Evolutionary conservation across 2,113 vertebrate species (phyloP).

Genomic region (Balaeniceps rex): DNA sequence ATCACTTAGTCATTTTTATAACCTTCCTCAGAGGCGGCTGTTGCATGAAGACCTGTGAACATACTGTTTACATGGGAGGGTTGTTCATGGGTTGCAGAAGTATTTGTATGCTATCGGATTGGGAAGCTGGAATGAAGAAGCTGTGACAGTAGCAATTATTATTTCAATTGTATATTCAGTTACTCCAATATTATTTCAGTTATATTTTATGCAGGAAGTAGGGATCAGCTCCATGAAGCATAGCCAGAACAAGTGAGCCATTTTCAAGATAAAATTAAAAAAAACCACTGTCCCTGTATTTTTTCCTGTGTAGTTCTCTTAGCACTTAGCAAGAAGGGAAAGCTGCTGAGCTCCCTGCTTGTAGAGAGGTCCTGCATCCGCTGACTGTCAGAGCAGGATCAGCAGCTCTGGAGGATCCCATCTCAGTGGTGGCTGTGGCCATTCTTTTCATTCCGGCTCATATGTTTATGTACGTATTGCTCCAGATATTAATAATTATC

Average conservation of each 20-base stretch:
- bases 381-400: neutral
- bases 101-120: accelerated
- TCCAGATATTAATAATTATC: accelerated
- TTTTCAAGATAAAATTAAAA: neutral
- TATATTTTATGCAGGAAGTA: neutral
- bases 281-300: accelerated
- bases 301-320: no score
- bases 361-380: neutral
- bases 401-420: neutral
- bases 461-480: neutral
- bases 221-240: neutral
- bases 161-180: neutral
- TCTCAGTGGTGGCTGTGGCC: neutral
- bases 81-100: neutral
- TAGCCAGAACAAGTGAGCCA: neutral
- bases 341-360: neutral
- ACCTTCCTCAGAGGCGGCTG: no score
- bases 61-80: accelerated
- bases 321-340: neutral
- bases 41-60: accelerated
- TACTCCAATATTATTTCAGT: no score
- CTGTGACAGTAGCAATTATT: no score
- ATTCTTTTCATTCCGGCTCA: neutral
- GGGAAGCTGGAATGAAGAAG: neutral
- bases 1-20: accelerated